phyloP scores from a whole-genome alignment of 2,888 invertebrate genomes.

The Heliconius erato region DNA sequence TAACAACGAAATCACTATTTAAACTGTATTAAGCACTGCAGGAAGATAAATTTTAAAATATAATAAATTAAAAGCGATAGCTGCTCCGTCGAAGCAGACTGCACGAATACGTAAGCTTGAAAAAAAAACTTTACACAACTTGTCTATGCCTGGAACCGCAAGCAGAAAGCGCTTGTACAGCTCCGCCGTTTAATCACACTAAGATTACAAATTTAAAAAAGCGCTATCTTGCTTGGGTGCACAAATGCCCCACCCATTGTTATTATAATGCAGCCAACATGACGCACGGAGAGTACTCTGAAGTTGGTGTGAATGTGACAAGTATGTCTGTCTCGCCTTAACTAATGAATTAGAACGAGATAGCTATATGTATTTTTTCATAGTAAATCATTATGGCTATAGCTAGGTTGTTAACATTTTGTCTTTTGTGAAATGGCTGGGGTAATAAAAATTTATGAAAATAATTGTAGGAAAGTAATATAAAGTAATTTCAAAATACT shows the following conservation, averaged over 20 bases:
- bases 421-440: constrained; percentile 18
- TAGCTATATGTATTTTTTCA: constrained; percentile 49
- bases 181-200: not conserved
- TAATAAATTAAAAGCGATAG: constrained; percentile 55
- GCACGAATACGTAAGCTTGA: constrained; percentile 76
- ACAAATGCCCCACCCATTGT: constrained; percentile 75
- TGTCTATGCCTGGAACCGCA: constrained; percentile 46
- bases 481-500: not conserved
- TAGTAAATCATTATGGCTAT: constrained; percentile 41
- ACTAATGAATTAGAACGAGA: constrained; percentile 57
- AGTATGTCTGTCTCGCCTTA: constrained; percentile 58
- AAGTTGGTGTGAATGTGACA: constrained; percentile 66
- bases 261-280: constrained; percentile 85
- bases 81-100: constrained; percentile 63
- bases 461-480: not conserved
- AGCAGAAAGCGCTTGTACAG: constrained; percentile 58
- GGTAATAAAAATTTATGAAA: not conserved
- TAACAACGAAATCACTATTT: constrained; percentile 38
- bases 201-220: constrained; percentile 48
- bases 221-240: constrained; percentile 64
- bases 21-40: constrained; percentile 16
- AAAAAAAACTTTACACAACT: constrained; percentile 83
- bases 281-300: constrained; percentile 73
- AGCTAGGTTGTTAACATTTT: constrained; percentile 18
- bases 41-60: constrained; percentile 18